Conservation (phyloP, 2,113 vertebrate genomes). For the Condylura cristata region DNA sequence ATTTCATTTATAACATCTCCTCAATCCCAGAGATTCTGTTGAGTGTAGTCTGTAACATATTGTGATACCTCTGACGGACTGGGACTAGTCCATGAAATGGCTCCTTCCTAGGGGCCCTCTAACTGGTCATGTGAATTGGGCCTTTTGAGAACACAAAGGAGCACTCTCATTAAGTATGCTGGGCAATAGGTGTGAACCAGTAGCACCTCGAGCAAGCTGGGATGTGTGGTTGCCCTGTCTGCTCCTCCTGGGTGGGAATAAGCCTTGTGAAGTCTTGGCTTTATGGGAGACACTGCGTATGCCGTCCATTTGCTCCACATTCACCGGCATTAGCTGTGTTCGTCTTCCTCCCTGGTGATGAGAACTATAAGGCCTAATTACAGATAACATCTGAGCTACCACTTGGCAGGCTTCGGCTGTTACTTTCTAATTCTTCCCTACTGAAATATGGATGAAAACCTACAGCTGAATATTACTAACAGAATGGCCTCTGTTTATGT, state of each 20-base stretch:
- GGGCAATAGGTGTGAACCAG: background rate
- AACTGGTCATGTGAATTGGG: background rate
- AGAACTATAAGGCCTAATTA: background rate
- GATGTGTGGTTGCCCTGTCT: background rate
- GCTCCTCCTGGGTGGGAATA: background rate
- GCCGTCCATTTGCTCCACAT: background rate
- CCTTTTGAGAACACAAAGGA: background rate
- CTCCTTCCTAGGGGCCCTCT: background rate
- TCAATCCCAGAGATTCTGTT: background rate
- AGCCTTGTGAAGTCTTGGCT: background rate
- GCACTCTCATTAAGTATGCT: background rate
- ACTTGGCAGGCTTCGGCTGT: background rate
- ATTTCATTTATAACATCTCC: constrained; percentile 26
- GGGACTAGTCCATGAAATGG: background rate
- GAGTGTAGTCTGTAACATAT: background rate
- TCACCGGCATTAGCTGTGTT: background rate
- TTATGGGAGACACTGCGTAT: background rate
- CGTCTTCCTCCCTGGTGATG: background rate
- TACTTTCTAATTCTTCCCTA: background rate
- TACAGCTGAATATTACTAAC: background rate
- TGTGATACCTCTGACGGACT: background rate
- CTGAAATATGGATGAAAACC: background rate
- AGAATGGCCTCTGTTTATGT: background rate
- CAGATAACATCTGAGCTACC: background rate
- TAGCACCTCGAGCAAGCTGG: background rate